Percentiles rank a stretch among this genome's conserved stretches.
Evolutionary conservation across 2,888 invertebrate species (phyloP).

Genomic region (Helicoverpa assulta): DNA sequence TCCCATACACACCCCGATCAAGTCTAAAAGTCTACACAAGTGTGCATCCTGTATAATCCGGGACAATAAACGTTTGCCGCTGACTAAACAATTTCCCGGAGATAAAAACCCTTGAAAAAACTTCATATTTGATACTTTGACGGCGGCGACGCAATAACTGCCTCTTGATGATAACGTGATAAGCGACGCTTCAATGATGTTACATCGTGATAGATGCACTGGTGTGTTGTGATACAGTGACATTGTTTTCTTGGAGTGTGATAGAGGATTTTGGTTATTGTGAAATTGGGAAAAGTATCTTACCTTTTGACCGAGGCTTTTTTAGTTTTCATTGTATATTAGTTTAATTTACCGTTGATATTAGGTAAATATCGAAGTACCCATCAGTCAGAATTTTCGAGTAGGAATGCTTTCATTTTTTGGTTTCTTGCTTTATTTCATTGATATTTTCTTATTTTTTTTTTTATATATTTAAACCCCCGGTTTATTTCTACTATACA

Average conservation of each 20-base stretch:
- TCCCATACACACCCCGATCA: slow-evolving; percentile 28
- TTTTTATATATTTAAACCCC: too few species aligned
- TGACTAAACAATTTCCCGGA: slow-evolving; percentile 70
- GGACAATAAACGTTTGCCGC: slow-evolving; percentile 67
- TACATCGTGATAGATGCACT: slow-evolving; percentile 30
- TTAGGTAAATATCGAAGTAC: too few species aligned
- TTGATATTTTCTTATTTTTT: too few species aligned
- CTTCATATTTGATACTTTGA: slow-evolving; percentile 64
- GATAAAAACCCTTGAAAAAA: slow-evolving; percentile 66
- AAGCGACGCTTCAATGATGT: slow-evolving; percentile 50
- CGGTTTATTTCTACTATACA: too few species aligned
- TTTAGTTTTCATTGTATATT: too few species aligned
- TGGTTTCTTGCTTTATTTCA: too few species aligned
- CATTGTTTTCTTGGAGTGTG: neutral
- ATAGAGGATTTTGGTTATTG: neutral
- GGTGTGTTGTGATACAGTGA: slow-evolving; percentile 25
- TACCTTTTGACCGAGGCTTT: neutral
- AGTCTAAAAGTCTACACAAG: slow-evolving; percentile 28
- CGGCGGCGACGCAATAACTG: slow-evolving; percentile 55
- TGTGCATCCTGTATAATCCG: slow-evolving; percentile 41
- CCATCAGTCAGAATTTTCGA: too few species aligned
- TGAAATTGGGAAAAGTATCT: too few species aligned
- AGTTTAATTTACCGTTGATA: too few species aligned
- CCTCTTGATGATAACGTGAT: slow-evolving; percentile 50
- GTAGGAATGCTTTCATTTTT: too few species aligned